Percentiles rank a stretch among this genome's conserved stretches.
Conservation (phyloP, 2,797 vertebrate species). For the Malacoctenus gilli region DNA sequence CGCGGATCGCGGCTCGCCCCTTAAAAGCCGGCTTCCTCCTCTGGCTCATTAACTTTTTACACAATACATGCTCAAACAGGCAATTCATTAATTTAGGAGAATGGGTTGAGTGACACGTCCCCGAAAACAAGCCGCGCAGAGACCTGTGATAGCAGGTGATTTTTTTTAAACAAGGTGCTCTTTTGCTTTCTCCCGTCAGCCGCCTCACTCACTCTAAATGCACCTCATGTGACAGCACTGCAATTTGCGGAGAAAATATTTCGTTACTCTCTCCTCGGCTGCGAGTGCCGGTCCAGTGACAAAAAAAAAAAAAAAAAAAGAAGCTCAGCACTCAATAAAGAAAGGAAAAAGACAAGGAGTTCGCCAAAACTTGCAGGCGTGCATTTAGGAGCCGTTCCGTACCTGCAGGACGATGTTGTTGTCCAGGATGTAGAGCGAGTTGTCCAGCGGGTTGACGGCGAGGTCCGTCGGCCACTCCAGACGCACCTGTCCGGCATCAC, state of each 20-base stretch:
- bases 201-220: slow-evolving; percentile 29
- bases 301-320: slow-evolving; percentile 1
- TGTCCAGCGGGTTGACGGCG: slow-evolving; percentile 93
- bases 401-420: slow-evolving; percentile 93
- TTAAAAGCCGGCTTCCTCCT: slow-evolving; percentile 1
- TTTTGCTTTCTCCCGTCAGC: slow-evolving; percentile 42
- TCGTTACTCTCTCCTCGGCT: slow-evolving; percentile 11
- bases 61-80: slow-evolving; percentile 18
- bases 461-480: slow-evolving; percentile 97
- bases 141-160: slow-evolving; percentile 27
- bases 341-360: neutral
- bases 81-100: slow-evolving; percentile 39
- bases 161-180: slow-evolving; percentile 31
- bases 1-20: neutral
- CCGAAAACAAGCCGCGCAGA: slow-evolving; percentile 32
- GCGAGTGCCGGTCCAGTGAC: neutral
- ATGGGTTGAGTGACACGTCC: slow-evolving; percentile 28
- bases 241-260: slow-evolving; percentile 37
- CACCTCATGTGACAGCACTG: slow-evolving; percentile 38
- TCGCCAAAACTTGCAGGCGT: neutral
- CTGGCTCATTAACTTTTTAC: slow-evolving; percentile 39
- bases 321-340: neutral
- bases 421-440: slow-evolving; percentile 95
- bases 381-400: neutral
- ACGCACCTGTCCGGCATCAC: slow-evolving; percentile 82